Conservation (phyloP, 2,113 vertebrate species). For the Sturnus vulgaris region DNA sequence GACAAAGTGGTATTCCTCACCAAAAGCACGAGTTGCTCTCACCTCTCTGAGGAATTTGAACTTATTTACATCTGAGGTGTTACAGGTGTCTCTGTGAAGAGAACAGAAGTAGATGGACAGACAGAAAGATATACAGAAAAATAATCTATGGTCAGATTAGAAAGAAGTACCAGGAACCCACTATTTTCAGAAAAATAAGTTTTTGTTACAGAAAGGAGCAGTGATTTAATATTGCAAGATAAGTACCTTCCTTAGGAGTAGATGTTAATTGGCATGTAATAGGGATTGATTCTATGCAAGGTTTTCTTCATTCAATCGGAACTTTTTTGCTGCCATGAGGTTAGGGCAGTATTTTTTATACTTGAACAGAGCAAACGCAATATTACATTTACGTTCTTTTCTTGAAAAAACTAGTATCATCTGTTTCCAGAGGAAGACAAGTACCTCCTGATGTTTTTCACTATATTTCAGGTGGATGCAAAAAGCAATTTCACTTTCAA, state of each 20-base stretch:
- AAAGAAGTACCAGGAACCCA: background rate
- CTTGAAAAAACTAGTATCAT: background rate
- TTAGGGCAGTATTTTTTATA: background rate
- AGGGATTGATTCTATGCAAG: background rate
- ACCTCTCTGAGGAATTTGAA: background rate
- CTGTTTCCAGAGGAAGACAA: background rate
- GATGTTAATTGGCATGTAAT: background rate
- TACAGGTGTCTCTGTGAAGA: background rate
- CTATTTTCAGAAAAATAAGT: background rate
- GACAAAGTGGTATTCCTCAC: background rate
- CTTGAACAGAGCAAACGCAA: background rate
- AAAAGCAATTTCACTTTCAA: background rate
- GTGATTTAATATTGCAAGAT: background rate
- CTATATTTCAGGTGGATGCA: background rate
- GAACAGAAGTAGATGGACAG: background rate
- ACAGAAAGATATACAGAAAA: background rate
- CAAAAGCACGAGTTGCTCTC: background rate
- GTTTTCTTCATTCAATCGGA: background rate
- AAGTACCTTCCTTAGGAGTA: background rate
- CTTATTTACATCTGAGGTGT: background rate
- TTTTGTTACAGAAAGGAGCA: background rate
- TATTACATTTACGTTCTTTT: background rate
- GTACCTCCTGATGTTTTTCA: background rate
- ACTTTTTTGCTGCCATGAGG: background rate
- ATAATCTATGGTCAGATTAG: background rate